Base-by-base conservation (phyloP, 2,113 vertebrate species). In the Mirounga angustirostris region DNA sequence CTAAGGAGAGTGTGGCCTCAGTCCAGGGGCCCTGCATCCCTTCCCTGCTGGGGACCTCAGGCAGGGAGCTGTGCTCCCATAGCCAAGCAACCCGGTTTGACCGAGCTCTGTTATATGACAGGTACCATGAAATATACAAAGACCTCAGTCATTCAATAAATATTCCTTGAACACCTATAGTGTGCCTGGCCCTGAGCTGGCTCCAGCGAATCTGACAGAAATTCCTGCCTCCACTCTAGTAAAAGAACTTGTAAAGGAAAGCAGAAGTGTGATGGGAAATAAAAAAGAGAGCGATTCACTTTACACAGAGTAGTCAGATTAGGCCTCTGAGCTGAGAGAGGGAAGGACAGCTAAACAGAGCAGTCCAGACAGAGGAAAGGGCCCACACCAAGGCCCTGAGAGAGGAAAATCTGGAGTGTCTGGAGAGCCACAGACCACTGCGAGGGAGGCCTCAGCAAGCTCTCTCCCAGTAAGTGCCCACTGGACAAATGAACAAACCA, bases 121-220 rank as follows among this genome's bases (percentile, higher is more conserved):
- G 59, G 81, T 59, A 71, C 52, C 12, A 1, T 36, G 81, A 95
- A 94, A 79, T 73, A 61, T 43, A 76, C 87, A n/a, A 26, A 96
- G 91, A 79, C 79, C 26, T 78, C 61, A 46, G 54, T 95, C 43
- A 40, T 71, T 86, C 56, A 36, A 33, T 87, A 95, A 97, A 97
- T 94, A 94, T 87, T 92, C 80, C 93, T n/a, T 46, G 11, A 91
- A 74, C n/a, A 88, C 33, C 73, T 54, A 59, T 67, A 36, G 24
- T 40, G 50, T 91, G 82, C 50, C 81, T 78, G 81, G 93, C 54
- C 54, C 74, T 79, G 69, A 36, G 78, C 71, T 33, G 56, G n/a
- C 24, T 89, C 26, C 43, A 19, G 79, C 16, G 50, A 84, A 52
- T 46, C 30, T 26, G 50, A 94, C 83, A 86, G 63, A 93, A 96